Percentiles rank a stretch among this genome's conserved stretches.
Conservation (phyloP, 2,113 vertebrate genomes). For the Pomatostomus ruficeps region DNA sequence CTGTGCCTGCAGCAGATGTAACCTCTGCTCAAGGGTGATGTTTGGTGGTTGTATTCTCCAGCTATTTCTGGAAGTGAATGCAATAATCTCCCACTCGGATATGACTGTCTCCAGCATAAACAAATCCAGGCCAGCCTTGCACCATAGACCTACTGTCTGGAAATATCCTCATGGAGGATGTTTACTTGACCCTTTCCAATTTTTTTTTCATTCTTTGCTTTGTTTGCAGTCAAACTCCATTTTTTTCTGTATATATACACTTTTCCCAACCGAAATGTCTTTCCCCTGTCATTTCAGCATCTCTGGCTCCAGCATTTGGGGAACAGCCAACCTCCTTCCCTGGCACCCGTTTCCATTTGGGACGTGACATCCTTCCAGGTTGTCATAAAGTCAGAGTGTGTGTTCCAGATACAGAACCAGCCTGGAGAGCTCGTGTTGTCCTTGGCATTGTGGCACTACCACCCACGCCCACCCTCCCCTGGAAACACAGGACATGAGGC, state of each 20-base stretch:
- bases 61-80: slow-evolving; percentile 44
- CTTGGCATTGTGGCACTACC: not conserved
- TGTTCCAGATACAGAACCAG: not conserved
- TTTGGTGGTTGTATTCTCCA: not conserved
- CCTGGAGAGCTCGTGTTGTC: not conserved
- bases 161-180: slow-evolving; percentile 34
- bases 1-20: not conserved
- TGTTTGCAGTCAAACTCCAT: not conserved
- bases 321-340: not conserved
- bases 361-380: not conserved
- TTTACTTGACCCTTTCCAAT: slow-evolving; percentile 10
- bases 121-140: slow-evolving; percentile 12
- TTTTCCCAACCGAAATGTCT: not conserved
- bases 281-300: not conserved
- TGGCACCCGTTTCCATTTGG: not conserved
- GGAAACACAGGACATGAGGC: not conserved
- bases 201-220: not conserved
- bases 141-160: not conserved
- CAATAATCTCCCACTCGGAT: slow-evolving; percentile 22
- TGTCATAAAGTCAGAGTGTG: not conserved
- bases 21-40: not conserved
- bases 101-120: slow-evolving; percentile 50
- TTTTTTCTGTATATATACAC: not conserved
- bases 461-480: not conserved
- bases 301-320: not conserved